Evolutionary conservation across 1,140 invertebrate species (phyloP), one percentile per base, ranked within the genome.

Genomic region (Seison nebaliae): DNA sequence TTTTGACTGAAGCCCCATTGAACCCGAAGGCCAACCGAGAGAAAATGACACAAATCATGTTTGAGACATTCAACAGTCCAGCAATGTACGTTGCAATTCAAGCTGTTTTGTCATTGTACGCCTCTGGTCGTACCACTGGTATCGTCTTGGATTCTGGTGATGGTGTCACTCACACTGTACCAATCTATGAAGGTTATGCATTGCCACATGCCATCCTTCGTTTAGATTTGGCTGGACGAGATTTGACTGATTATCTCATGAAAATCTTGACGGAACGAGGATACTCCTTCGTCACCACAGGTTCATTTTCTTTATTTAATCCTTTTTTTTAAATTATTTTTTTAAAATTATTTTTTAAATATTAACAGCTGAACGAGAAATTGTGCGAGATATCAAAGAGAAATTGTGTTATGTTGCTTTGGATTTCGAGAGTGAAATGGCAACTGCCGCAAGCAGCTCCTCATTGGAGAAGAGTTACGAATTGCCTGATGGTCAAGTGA

Each of bases 181-280:
- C 76, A 54, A 78, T 78, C 66, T 78, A 78, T 54, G 75, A 79
- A 65, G 71, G 36, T 14, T 78, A 77, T 57, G 73, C 74, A 41
- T 62, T 79, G 46, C 74, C 75, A 29, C 74, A 79, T 54, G 75
- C 74, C 55, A 79, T 80, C 61, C 67, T 74, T 36, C 70, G 76
- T 67, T 57, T 78, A 56, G 75, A 80, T 59, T 67, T 80, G 59
- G 76, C 77, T 47, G 76, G 76, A 51, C 69, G 76, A 43, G 76
- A 80, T 59, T 62, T 81, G 50, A 79, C 76, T 43, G 73, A 77
- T 58, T 79, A 81, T 63, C 66, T 80, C 46, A 76, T 76, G 73
- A 80, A 81, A 64, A 81, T 84, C 62, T 67, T 86, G 46, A 83
- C 77, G 48, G 80, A 88, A 65, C 67, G 81, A 57, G 81, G 80